phyloP scores from a whole-genome alignment of 2,888 invertebrate genomes.

The Bugulina stolonifera region DNA sequence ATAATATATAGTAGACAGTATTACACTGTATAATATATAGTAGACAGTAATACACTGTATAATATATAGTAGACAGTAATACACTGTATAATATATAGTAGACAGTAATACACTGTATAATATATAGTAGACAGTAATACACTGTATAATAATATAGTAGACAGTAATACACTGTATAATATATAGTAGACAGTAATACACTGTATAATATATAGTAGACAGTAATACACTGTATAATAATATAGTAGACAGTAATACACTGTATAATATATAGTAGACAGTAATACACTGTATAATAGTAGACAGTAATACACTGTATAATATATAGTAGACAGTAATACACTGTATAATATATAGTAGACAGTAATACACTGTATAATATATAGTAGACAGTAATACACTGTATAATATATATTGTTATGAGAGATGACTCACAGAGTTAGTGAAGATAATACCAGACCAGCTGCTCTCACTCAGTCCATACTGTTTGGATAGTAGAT shows the following conservation, averaged over 20 bases:
- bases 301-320: constrained; percentile 32
- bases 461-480: constrained; percentile 50
- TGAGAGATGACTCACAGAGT: constrained; percentile 42
- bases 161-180: not conserved
- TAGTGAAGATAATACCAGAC: constrained; percentile 47
- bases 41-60: no score
- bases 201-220: not conserved
- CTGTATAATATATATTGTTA: no score
- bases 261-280: not conserved
- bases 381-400: not conserved
- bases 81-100: not conserved
- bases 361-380: not conserved
- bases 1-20: constrained; percentile 22
- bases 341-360: not conserved
- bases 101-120: not conserved
- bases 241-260: not conserved
- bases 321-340: constrained; percentile 26
- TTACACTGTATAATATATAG: constrained; percentile 2
- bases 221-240: not conserved
- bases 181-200: not conserved
- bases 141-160: no score
- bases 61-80: not conserved
- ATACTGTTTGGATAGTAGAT: constrained; percentile 50
- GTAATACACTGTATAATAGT: not conserved
- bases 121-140: no score